Conservation (phyloP, 2,797 vertebrate genomes). For the Chromobotia macracanthus region DNA sequence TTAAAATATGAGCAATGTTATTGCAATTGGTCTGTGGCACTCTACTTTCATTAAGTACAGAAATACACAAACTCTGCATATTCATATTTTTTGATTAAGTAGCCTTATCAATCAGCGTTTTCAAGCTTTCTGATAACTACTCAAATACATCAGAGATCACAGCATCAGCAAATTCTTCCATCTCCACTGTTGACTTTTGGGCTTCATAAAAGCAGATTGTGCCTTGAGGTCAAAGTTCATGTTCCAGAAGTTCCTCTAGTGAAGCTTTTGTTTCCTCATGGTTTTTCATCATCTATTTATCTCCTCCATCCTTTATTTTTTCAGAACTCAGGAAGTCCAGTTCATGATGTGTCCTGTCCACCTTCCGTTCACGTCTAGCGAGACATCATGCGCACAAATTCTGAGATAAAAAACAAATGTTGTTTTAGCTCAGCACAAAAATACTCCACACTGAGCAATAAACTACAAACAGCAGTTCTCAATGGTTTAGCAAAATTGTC, state of each 20-base stretch:
- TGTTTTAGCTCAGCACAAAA: background rate
- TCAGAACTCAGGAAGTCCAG: conserved; percentile 14
- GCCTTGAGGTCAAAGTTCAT: conserved; percentile 63
- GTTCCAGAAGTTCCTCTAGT: conserved; percentile 51
- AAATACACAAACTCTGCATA: background rate
- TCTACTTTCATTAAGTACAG: background rate
- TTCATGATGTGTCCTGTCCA: background rate
- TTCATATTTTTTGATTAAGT: background rate
- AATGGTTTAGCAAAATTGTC: background rate
- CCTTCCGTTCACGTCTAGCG: conserved; percentile 83
- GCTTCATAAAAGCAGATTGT: conserved; percentile 49
- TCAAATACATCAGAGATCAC: conserved; percentile 26
- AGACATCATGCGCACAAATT: conserved; percentile 98
- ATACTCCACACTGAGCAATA: background rate
- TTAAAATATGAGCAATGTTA: conserved; percentile 26
- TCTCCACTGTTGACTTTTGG: conserved; percentile 6
- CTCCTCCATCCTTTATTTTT: conserved; percentile 16
- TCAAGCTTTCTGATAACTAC: background rate
- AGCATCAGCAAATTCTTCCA: background rate
- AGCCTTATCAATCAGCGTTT: background rate
- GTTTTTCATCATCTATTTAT: background rate
- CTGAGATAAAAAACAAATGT: conserved; percentile 68
- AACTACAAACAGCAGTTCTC: too few relatives aligned
- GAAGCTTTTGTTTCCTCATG: conserved; percentile 31
- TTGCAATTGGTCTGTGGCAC: conserved; percentile 10